phyloP scores from a whole-genome alignment of 1,140 invertebrate species.

The Apis florea region DNA sequence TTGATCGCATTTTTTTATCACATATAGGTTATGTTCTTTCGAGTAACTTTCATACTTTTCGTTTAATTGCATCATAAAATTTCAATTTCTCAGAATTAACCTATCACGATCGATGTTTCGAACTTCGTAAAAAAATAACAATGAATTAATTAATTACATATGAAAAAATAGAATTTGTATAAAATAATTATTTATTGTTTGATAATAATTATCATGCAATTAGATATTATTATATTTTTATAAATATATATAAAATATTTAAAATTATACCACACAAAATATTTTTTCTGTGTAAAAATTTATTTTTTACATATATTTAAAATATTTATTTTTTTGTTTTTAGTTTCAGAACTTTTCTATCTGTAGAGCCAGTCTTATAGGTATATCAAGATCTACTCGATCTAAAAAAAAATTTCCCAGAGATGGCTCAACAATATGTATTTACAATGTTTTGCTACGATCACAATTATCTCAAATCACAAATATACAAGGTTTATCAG shows the following conservation, averaged over 20 bases:
- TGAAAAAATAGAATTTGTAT: neutral
- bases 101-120: neutral
- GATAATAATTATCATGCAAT: neutral
- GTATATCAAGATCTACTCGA: slow-evolving; percentile 48
- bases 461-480: slow-evolving; percentile 17
- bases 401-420: slow-evolving; percentile 52
- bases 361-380: slow-evolving; percentile 58
- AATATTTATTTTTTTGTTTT: slow-evolving; percentile 31
- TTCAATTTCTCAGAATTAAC: neutral
- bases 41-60: neutral
- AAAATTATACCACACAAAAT: neutral
- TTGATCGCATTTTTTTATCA: slow-evolving; percentile 29
- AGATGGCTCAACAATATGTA: slow-evolving; percentile 43
- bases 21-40: slow-evolving; percentile 59
- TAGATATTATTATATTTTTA: neutral
- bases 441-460: neutral
- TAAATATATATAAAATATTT: neutral
- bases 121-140: neutral
- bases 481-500: slow-evolving; percentile 39
- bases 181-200: neutral
- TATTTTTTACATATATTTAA: neutral
- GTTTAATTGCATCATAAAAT: slow-evolving; percentile 21
- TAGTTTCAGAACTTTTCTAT: slow-evolving; percentile 70
- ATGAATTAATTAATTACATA: neutral
- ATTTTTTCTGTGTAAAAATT: no score